Evolutionary conservation across 2,888 invertebrate species (phyloP), one percentile per base, ranked within the genome.

Genomic region (Phragmatobia fuliginosa): DNA sequence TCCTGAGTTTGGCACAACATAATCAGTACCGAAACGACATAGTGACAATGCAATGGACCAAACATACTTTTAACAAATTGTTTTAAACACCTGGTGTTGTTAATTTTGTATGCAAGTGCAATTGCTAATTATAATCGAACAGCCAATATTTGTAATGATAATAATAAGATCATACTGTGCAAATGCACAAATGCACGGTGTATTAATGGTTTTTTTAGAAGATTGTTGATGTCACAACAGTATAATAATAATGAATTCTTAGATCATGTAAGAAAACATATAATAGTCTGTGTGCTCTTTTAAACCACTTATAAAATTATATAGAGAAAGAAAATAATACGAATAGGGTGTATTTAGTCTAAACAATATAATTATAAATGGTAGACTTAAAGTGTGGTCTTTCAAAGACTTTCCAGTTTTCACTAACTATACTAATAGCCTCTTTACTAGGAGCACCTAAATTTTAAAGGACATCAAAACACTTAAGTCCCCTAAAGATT

Each of bases 1-100:
- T 64, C 58, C 61, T 70, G 14, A 68, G 59, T 33, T 41, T 52
- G 49, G 33, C 25, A 62, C 73, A 25, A 52, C 10, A n/a, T 52
- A 56, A 16, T 28, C 56, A 56, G 56, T 16, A 56, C 7, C 28
- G 28, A 56, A 83, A 81, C 80, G 75, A 79, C 74, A 76, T 76
- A 14, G 77, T 78, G 78, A 79, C 77, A 83, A 78, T 75, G 68
- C 77, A 77, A 68, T 79, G 75, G 80, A 73, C 77, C 77, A 78
- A 80, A 74, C 73, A 74, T 77, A 65, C 74, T 77, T 74, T 80
- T 79, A 72, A 71, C 74, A 78, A 70, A 71, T 66, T 66, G 75
- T 73, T 79, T 73, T 74, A 77, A 77, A 77, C 79, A 80, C 81
- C 78, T 77, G 79, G 81, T 83, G 80, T 83, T 81, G 16, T n/a